Percentiles rank a stretch among this genome's conserved stretches.
phyloP scores from a whole-genome alignment of 2,113 vertebrate species.

The Gnathonemus longibarbis region DNA sequence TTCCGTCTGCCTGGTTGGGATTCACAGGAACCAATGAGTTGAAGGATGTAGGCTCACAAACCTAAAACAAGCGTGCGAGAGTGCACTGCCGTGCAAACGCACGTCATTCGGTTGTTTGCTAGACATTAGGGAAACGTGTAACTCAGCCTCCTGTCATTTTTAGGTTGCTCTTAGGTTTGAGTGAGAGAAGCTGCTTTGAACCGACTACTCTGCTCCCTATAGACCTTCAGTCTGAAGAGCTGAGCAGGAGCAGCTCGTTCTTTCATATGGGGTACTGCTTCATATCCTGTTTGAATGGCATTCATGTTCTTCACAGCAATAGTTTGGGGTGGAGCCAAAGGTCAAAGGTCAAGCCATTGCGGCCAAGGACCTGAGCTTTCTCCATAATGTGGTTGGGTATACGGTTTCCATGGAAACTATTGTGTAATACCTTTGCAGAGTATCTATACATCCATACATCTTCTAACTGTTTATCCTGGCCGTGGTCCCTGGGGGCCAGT shows the following conservation, averaged over 20 bases:
- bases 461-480: not conserved
- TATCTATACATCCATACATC: not conserved
- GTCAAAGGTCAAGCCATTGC: not conserved
- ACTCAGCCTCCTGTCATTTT: not conserved
- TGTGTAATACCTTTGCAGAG: not conserved
- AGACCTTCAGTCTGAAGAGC: not conserved
- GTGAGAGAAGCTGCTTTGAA: not conserved
- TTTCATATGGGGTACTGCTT: not conserved
- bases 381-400: not conserved
- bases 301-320: not conserved
- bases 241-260: not conserved
- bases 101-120: not conserved
- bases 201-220: not conserved
- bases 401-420: not conserved
- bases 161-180: not conserved
- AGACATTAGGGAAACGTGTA: not conserved
- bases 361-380: not conserved
- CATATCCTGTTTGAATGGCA: not conserved
- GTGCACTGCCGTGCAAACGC: not conserved
- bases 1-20: not conserved
- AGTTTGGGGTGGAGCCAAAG: not conserved
- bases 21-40: not conserved
- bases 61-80: not conserved
- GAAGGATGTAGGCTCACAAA: not conserved
- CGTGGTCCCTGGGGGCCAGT: not conserved